Evolutionary conservation across 2,113 vertebrate species (phyloP).

Genomic region (Amblyopsis rosae): DNA sequence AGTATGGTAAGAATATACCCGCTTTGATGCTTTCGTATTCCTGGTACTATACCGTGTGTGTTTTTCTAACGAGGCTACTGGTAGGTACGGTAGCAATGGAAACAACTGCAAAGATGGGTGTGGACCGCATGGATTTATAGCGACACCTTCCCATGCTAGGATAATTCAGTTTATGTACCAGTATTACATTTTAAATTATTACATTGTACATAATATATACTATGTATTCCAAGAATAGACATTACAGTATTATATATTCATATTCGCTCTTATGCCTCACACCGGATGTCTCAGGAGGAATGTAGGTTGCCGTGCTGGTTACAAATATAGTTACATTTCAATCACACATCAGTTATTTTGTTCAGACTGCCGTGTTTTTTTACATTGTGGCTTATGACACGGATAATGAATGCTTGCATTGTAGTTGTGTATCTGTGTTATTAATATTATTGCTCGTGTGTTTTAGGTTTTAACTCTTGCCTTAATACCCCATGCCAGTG

Average conservation of each 20-base stretch:
- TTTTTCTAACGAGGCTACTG: slow-evolving; percentile 6
- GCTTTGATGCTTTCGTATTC: neutral
- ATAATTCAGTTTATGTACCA: neutral
- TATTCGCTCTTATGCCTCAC: neutral
- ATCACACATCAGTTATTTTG: slow-evolving; percentile 23
- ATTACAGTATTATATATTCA: neutral
- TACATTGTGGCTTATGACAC: neutral
- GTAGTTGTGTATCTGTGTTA: slow-evolving; percentile 4
- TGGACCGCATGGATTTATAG: slow-evolving; percentile 59
- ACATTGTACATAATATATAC: neutral
- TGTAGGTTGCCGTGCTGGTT: neutral
- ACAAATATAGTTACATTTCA: neutral
- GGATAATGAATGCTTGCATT: neutral
- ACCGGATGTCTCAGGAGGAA: neutral
- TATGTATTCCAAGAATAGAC: neutral
- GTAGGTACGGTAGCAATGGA: slow-evolving; percentile 40
- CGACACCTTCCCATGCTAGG: slow-evolving; percentile 30
- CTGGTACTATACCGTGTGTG: slow-evolving; percentile 4
- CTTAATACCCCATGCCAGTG: slow-evolving; percentile 33
- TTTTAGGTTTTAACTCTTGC: slow-evolving; percentile 2
- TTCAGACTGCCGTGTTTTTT: slow-evolving; percentile 1
- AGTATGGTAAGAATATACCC: slow-evolving; percentile 66
- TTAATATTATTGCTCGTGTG: slow-evolving; percentile 51
- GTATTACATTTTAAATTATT: too few species aligned
- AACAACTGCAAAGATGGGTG: slow-evolving; percentile 72